phyloP scores from a whole-genome alignment of 2,888 invertebrate genomes.

The Tiliacea aurago region DNA sequence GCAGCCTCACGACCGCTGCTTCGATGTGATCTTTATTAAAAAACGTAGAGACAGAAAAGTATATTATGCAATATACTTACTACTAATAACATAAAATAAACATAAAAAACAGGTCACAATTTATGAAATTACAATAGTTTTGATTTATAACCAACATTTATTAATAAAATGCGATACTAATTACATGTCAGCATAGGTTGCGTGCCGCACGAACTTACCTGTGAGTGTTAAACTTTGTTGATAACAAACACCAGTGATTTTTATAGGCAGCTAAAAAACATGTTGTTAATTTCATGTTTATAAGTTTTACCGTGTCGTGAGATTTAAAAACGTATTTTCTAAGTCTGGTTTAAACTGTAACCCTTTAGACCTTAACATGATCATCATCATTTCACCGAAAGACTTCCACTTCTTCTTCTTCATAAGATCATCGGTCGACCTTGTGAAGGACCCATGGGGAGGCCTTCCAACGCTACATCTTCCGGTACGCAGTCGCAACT shows the following conservation, averaged over 20 bases:
- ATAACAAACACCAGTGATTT: slow-evolving; percentile 34
- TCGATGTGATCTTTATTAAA: neutral
- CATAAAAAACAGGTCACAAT: slow-evolving; percentile 23
- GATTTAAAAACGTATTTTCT: neutral
- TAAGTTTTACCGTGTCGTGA: neutral
- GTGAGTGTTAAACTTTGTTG: slow-evolving; percentile 22
- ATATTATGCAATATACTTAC: neutral
- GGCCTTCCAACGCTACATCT: too few species aligned
- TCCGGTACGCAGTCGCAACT: too few species aligned
- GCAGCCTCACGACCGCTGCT: neutral
- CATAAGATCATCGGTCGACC: neutral
- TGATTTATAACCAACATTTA: slow-evolving; percentile 31
- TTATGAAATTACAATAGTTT: slow-evolving; percentile 3
- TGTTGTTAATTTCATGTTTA: neutral
- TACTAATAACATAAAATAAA: neutral
- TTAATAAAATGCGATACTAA: slow-evolving; percentile 36
- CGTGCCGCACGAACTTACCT: slow-evolving; percentile 51
- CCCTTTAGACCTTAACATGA: too few species aligned
- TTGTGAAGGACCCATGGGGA: too few species aligned
- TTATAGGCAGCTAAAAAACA: neutral
- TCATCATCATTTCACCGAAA: too few species aligned
- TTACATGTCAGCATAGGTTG: slow-evolving; percentile 39
- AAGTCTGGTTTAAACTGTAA: neutral
- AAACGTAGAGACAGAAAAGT: neutral
- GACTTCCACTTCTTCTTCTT: too few species aligned